Conservation (phyloP, 2,888 invertebrate species). For the Tachina fera region DNA sequence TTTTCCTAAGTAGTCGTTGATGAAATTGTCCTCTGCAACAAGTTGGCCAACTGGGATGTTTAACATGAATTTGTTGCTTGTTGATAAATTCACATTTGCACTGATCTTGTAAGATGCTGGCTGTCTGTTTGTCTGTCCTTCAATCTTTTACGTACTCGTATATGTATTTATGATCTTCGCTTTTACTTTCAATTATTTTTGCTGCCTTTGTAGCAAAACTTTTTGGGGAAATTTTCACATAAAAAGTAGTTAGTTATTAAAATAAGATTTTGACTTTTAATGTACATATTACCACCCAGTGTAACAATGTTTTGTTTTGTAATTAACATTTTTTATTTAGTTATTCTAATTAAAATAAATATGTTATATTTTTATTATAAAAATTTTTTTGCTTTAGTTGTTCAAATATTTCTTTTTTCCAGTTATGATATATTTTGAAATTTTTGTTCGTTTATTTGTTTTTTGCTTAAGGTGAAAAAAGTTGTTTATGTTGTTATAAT, state of each 20-base stretch:
- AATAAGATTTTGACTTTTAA: conserved; percentile 2
- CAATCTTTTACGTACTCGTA: conserved; percentile 8
- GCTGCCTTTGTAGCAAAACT: conserved; percentile 8
- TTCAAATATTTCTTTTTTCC: not conserved
- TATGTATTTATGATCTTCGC: conserved; percentile 8
- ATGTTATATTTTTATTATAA: conserved; percentile 52
- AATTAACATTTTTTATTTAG: conserved; percentile 31
- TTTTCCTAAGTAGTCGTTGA: no score
- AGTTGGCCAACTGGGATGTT: not conserved
- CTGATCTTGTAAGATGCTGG: conserved; percentile 25
- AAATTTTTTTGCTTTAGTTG: not conserved
- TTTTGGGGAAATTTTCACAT: conserved; percentile 42
- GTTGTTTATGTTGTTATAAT: no score
- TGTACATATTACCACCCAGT: not conserved
- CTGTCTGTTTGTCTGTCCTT: conserved; percentile 14
- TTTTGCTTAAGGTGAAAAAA: no score
- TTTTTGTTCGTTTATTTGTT: no score
- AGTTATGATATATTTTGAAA: not conserved
- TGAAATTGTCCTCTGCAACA: no score
- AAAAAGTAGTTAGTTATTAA: conserved; percentile 1
- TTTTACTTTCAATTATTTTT: conserved; percentile 54
- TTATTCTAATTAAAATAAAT: conserved; percentile 52
- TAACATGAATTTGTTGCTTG: conserved; percentile 29
- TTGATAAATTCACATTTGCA: conserved; percentile 19
- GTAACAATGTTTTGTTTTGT: conserved; percentile 38